Percentiles rank a stretch among this genome's conserved stretches.
Conservation (phyloP, 2,888 invertebrate species). For the Synergus gifuensis region DNA sequence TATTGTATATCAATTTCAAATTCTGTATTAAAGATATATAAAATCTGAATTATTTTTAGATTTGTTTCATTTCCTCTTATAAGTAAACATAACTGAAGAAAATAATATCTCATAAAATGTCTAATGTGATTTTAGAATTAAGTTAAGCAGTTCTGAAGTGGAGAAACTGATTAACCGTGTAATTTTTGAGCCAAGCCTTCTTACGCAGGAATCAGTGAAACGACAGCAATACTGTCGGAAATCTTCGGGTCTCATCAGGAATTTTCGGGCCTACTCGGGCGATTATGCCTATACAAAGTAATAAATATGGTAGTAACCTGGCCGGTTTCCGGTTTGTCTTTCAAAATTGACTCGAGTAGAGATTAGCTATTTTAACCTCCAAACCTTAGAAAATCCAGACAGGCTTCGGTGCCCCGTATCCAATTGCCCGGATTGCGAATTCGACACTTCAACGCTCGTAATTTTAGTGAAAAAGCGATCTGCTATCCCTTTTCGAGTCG, state of each 20-base stretch:
- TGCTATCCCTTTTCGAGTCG: slow-evolving; percentile 53
- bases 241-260: no score
- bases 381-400: slow-evolving; percentile 55
- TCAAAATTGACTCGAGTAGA: slow-evolving; percentile 64
- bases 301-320: slow-evolving; percentile 41
- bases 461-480: slow-evolving; percentile 67
- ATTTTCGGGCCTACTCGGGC: no score
- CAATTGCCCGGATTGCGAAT: slow-evolving; percentile 69
- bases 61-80: neutral
- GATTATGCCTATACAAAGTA: neutral
- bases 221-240: no score
- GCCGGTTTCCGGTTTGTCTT: slow-evolving; percentile 51
- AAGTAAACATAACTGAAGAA: no score
- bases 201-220: no score
- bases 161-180: neutral
- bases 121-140: neutral
- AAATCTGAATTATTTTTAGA: neutral
- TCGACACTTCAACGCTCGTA: slow-evolving; percentile 66
- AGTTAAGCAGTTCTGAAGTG: neutral
- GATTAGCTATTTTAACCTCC: slow-evolving; percentile 66
- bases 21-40: slow-evolving; percentile 1
- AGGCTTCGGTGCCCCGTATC: slow-evolving; percentile 58
- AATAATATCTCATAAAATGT: no score
- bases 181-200: no score
- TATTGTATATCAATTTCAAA: slow-evolving; percentile 12